phyloP scores from a whole-genome alignment of 2,113 vertebrate species.

The Platysternon megacephalum region DNA sequence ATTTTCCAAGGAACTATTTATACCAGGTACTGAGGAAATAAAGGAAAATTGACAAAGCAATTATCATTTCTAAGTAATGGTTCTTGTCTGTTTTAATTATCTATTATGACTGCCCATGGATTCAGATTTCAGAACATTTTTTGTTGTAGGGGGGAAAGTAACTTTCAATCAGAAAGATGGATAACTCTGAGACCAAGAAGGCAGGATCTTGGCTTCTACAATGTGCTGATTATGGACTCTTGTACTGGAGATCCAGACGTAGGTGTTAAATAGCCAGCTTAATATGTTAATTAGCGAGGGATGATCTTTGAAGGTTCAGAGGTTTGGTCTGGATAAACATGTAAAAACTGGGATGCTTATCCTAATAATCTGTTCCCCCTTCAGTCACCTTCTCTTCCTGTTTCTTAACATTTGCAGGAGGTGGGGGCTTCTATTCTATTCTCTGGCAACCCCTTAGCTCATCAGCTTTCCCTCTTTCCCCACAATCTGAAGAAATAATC shows the following conservation, averaged over 20 bases:
- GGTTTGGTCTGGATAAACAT: fast-evolving
- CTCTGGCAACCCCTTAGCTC: neutral
- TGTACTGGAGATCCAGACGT: neutral
- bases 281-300: fast-evolving
- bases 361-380: neutral
- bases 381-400: neutral
- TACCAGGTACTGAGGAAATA: conserved; percentile 70
- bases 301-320: neutral
- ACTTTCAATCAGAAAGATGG: neutral
- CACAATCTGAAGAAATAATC: neutral
- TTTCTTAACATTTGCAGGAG: neutral
- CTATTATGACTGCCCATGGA: conserved; percentile 52
- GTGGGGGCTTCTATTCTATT: neutral
- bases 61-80: conserved; percentile 59
- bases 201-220: neutral
- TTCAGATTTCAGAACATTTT: conserved; percentile 60
- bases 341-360: neutral
- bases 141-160: conserved; percentile 30
- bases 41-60: conserved; percentile 68
- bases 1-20: conserved; percentile 34
- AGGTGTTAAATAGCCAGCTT: fast-evolving
- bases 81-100: conserved; percentile 64
- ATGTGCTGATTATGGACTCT: neutral
- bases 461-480: neutral
- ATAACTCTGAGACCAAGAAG: neutral